Conservation (phyloP, 1,140 invertebrate genomes). For the Solenopsis fugax region DNA sequence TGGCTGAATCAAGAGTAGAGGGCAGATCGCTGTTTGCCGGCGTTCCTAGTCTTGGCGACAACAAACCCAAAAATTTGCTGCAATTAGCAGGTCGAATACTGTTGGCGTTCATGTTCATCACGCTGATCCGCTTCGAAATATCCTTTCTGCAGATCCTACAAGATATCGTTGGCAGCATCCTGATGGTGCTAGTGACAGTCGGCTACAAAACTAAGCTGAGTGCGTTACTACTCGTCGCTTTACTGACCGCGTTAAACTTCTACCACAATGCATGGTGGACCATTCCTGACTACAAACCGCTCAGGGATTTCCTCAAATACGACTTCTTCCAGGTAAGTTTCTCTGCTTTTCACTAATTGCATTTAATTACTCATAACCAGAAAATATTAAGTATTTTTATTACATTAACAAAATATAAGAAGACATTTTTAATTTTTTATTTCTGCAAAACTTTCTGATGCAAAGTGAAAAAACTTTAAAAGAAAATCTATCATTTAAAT, state of each 20-base stretch:
- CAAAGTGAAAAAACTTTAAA: neutral
- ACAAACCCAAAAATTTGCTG: constrained; percentile 99
- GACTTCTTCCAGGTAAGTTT: constrained; percentile 98
- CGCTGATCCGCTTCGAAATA: constrained; percentile 97
- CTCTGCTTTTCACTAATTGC: constrained; percentile 27
- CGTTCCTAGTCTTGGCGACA: constrained; percentile 98
- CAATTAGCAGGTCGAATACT: constrained; percentile 98
- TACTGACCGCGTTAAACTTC: constrained; percentile 96
- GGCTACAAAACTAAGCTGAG: constrained; percentile 99
- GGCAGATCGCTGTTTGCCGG: constrained; percentile 98
- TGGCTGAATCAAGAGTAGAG: constrained; percentile 97
- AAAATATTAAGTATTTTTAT: constrained; percentile 12
- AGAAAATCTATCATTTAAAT: neutral
- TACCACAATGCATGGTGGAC: constrained; percentile 99
- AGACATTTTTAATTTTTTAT: constrained; percentile 11
- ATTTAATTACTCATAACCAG: neutral
- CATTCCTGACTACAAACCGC: constrained; percentile 96
- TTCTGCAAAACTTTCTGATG: neutral
- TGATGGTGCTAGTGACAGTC: constrained; percentile 98
- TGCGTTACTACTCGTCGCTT: constrained; percentile 96
- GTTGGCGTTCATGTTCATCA: constrained; percentile 99
- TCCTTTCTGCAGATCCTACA: constrained; percentile 93
- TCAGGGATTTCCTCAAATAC: constrained; percentile 99
- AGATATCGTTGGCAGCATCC: constrained; percentile 96
- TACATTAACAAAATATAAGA: neutral